phyloP scores from a whole-genome alignment of 1,140 invertebrate species.

The Scaptomyza graminum region DNA sequence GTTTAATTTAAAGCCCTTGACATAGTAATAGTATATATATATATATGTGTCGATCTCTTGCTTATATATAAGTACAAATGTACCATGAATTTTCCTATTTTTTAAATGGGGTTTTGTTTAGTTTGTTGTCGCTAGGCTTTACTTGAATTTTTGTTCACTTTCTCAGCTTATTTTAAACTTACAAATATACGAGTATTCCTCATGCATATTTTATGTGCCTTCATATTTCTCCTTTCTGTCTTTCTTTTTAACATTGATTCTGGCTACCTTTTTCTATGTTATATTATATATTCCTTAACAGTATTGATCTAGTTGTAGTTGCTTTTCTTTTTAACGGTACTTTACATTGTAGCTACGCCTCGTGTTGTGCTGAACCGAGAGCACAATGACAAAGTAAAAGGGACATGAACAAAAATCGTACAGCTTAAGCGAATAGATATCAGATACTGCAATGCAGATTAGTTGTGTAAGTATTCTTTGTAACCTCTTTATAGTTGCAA shows the following conservation, averaged over 20 bases:
- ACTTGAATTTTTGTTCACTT: constrained; percentile 32
- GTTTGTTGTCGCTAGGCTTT: constrained; percentile 47
- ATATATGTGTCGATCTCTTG: constrained; percentile 35
- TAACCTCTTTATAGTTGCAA: constrained; percentile 11
- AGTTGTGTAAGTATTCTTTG: constrained; percentile 10
- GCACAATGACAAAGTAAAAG: constrained; percentile 50
- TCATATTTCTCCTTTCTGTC: constrained; percentile 28
- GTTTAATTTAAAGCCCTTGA: constrained; percentile 49
- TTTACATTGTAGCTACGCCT: constrained; percentile 81
- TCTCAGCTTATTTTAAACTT: constrained; percentile 40
- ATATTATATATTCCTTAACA: constrained; percentile 37
- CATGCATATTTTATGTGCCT: constrained; percentile 59
- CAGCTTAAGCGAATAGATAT: constrained; percentile 51
- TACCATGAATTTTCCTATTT: constrained; percentile 34
- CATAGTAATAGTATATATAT: constrained; percentile 51
- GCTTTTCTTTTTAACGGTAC: constrained; percentile 64
- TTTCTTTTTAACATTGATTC: constrained; percentile 48
- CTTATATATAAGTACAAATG: constrained; percentile 55
- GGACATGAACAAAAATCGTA: constrained; percentile 49
- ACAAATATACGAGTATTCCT: constrained; percentile 50
- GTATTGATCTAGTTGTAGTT: constrained; percentile 66
- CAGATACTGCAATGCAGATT: constrained; percentile 24
- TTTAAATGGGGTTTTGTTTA: constrained; percentile 40
- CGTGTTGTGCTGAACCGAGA: constrained; percentile 42
- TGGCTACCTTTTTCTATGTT: constrained; percentile 47